These are phyloP conservation scores for Nephotettix cincticeps DNA, from an alignment of 1,140 invertebrate genomes.

Conservation along the genomic window DNA sequence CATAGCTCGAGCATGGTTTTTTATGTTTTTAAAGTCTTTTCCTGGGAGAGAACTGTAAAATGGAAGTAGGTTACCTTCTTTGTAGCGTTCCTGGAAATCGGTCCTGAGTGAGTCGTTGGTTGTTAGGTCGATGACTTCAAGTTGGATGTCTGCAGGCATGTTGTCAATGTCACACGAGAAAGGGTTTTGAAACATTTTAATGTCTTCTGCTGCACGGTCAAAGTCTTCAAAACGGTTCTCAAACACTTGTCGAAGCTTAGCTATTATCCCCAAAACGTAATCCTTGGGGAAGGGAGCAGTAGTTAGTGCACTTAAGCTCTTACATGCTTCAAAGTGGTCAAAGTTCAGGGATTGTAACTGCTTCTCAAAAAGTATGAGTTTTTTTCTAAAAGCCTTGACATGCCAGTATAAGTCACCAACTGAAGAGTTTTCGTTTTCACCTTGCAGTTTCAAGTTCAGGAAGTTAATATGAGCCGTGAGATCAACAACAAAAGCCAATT, in stretches of 20 bases:
- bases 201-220: not conserved
- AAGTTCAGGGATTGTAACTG: not conserved
- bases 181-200: not conserved
- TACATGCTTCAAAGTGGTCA: slow-evolving; percentile 6
- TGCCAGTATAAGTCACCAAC: slow-evolving; percentile 29
- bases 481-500: slow-evolving; percentile 22
- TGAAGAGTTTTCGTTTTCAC: slow-evolving; percentile 33
- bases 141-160: not conserved
- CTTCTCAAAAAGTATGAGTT: slow-evolving; percentile 33
- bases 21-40: slow-evolving; percentile 8
- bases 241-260: slow-evolving; percentile 3
- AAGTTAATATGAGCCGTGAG: not conserved
- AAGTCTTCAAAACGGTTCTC: slow-evolving; percentile 4
- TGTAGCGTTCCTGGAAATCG: not conserved
- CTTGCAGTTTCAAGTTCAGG: slow-evolving; percentile 24
- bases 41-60: slow-evolving; percentile 4
- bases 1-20: not conserved
- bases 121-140: slow-evolving; percentile 18
- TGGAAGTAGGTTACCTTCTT: slow-evolving; percentile 3
- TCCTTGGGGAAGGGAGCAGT: not conserved
- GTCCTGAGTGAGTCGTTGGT: not conserved
- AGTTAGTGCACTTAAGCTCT: not conserved
- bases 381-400: slow-evolving; percentile 35
- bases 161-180: not conserved
- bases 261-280: not conserved